Evolutionary conservation across 2,888 invertebrate species (phyloP), one percentile per base, ranked within the genome.

Genomic region (Sepiola atlantica): DNA sequence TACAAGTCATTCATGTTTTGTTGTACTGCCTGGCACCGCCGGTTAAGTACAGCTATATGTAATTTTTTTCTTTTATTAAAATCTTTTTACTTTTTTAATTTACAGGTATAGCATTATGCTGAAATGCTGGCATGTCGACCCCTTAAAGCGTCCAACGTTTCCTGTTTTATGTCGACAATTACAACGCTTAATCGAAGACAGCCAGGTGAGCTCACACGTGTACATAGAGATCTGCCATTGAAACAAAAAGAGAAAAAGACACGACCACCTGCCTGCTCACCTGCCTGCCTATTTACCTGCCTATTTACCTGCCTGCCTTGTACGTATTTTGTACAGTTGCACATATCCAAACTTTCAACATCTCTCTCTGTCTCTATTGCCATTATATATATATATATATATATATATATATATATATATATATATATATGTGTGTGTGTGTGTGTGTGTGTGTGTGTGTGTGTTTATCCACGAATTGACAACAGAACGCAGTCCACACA

Each of bases 31-130:
- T 2, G 45, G 45, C 45, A 45, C 2, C 8, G 8, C 8, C 45
- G 45, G 2, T 2, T 45, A 45, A 45, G 45, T 45, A 45, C 45
- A 45, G 45, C 8, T n/a, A n/a, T n/a, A n/a, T n/a, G n/a, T n/a
- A 12, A n/a, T 10, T n/a, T 14, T 77, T 12, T 77, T 77, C n/a
- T 77, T 77, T 77, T 77, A 77, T 4, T 77, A n/a, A 77, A 0
- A 4, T 12, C 0, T n/a, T 18, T 91, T 35, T 8, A 1, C 1
- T 45, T 28, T 54, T 91, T 28, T 91, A 35, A 28, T 54, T 54
- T 94, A 8, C 94, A 97, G 97, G 95, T 97, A 97, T 94, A 95
- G 96, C 3, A 96, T 97, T 96, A 97, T 97, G 97, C 95, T 96
- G 55, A 96, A 96, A 94, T 97, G 97, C 94, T 97, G 97, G 97